These are phyloP conservation scores for Proterorhinus semilunaris DNA, from an alignment of 2,113 vertebrate genomes.

Conservation along the genomic window DNA sequence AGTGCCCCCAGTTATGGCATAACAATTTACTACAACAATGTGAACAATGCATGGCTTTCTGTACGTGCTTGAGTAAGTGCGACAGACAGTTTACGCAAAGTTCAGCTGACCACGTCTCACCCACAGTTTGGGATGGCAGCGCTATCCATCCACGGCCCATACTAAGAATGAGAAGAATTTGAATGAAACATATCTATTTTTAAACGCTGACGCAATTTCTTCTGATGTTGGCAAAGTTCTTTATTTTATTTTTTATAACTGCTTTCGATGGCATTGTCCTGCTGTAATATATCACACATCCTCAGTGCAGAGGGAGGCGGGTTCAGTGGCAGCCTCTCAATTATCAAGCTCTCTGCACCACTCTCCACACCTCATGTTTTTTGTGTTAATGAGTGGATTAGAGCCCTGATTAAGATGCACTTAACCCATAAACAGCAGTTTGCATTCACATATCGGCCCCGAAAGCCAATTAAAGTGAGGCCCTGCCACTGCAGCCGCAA, in stretches of 20 bases:
- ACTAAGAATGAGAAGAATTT: background rate
- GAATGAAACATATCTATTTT: background rate
- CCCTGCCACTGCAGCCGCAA: conserved; percentile 85
- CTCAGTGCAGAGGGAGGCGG: conserved; percentile 67
- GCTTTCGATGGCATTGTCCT: background rate
- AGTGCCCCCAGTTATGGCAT: no score
- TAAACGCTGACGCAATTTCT: background rate
- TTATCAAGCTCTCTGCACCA: conserved; percentile 91
- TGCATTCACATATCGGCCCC: conserved; percentile 85
- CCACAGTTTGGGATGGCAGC: background rate
- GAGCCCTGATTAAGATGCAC: conserved; percentile 90
- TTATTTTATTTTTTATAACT: background rate
- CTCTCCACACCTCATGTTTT: conserved; percentile 90
- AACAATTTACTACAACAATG: no score
- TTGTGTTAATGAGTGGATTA: conserved; percentile 94
- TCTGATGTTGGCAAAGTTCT: background rate
- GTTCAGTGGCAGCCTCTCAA: conserved; percentile 77
- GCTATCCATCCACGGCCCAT: background rate
- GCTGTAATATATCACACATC: conserved; percentile 17
- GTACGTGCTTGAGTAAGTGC: no score
- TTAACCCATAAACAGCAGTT: conserved; percentile 93
- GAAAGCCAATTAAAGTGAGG: conserved; percentile 90
- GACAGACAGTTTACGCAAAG: no score
- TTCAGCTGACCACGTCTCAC: no score
- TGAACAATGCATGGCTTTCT: no score